Evolutionary conservation across 2,797 vertebrate species (phyloP), one percentile per base, ranked within the genome.

Genomic region (Periparus ater): DNA sequence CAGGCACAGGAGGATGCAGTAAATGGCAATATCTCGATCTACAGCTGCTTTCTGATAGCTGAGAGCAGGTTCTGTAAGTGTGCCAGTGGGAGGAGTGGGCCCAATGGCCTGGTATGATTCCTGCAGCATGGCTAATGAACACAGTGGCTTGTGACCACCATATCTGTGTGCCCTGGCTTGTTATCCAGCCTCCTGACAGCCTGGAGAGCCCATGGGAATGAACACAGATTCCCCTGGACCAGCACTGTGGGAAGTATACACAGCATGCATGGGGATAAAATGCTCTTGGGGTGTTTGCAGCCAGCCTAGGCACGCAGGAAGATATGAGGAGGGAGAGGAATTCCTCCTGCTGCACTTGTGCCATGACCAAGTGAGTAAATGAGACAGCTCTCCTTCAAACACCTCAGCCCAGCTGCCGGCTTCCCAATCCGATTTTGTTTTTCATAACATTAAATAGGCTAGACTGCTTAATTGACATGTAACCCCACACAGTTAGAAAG

Each of bases 21-120:
- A 66, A 82, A 73, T 23, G 17, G 19, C 23, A 80, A 38, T 48
- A 53, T 42, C n/a, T 48, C 18, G 16, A 12, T 42, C 22, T 40
- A 16, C 27, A 45, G 51, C 57, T 74, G 48, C 20, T 16, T 48
- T 9, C 13, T 63, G n/a, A 2, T 4, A 63, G 32, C 10, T 44
- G 19, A 62, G 15, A 58, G 11, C 1, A 7, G 27, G 6, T 47
- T 81, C 34, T 81, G 45, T 36, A 27, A 4, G 45, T 40, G 38
- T 3, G 3, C 21, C 25, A 21, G 40, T n/a, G 61, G 29, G 23
- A 80, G 29, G 19, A 63, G 45, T 2, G 1, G 25, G 40, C 44
- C 38, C 40, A 72, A 48, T 6, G 7, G 32, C 57, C 19, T 0
- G 0, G 3, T n/a, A 4, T 3, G 4, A 12, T 47, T 80, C 40